Percentiles rank a stretch among this genome's conserved stretches.
These are phyloP conservation scores for Trichechus manatus DNA, from an alignment of 2,113 vertebrate genomes.

Conservation along the genomic window DNA sequence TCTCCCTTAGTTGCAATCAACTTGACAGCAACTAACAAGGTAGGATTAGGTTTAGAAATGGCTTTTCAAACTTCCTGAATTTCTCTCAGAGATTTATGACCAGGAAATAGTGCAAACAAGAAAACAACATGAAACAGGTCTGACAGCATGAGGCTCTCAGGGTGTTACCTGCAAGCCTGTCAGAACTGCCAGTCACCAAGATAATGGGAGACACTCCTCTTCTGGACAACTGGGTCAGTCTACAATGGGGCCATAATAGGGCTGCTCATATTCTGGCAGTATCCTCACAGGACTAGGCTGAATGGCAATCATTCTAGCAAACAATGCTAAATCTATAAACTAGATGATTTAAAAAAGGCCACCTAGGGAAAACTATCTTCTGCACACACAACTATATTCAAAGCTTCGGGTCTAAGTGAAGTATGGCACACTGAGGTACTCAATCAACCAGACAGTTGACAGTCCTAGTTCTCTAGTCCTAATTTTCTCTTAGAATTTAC, in stretches of 20 bases:
- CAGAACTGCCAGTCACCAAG: conserved; percentile 39
- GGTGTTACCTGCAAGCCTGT: conserved; percentile 42
- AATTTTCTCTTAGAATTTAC: background rate
- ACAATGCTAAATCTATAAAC: conserved; percentile 15
- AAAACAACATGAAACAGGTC: conserved; percentile 38
- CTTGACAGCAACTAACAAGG: background rate
- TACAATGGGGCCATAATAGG: conserved; percentile 31
- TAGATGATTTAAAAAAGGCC: conserved; percentile 14
- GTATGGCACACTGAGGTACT: background rate
- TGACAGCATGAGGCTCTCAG: background rate
- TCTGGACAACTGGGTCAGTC: conserved; percentile 28
- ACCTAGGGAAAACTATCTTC: background rate
- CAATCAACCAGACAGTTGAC: background rate
- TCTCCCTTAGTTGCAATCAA: background rate
- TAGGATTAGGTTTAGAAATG: conserved; percentile 7
- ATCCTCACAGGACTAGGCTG: conserved; percentile 6
- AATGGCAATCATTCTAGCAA: conserved; percentile 13
- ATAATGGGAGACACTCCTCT: conserved; percentile 41
- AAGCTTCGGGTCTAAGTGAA: background rate
- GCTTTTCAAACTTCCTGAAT: conserved; percentile 35
- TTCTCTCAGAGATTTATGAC: background rate
- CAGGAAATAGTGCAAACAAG: conserved; percentile 45
- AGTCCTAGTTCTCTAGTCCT: background rate
- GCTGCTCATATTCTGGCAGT: background rate
- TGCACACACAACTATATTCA: background rate